phyloP scores from a whole-genome alignment of 2,797 vertebrate species.

The Acridotheres tristis region DNA sequence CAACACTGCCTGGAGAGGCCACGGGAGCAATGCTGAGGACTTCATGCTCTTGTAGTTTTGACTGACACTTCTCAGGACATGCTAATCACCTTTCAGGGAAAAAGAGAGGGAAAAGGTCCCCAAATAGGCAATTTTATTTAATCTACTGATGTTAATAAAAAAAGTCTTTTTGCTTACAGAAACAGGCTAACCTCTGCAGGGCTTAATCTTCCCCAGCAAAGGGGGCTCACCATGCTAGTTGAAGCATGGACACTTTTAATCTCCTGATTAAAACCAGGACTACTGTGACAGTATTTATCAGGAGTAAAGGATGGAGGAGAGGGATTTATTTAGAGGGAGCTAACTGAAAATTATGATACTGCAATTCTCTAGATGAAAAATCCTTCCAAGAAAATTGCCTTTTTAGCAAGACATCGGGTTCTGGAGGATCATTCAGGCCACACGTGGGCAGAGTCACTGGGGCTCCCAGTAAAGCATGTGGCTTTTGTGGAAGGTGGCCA shows the following conservation, averaged over 20 bases:
- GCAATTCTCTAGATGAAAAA: neutral
- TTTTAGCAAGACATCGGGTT: neutral
- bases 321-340: neutral
- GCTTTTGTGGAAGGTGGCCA: neutral
- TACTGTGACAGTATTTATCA: neutral
- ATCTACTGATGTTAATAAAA: neutral
- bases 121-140: conserved; percentile 7
- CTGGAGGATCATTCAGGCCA: neutral
- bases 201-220: neutral
- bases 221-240: neutral
- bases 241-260: conserved; percentile 3
- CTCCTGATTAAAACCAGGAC: conserved; percentile 11
- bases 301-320: neutral
- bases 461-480: neutral
- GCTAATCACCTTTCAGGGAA: neutral
- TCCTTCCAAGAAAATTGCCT: neutral
- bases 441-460: neutral
- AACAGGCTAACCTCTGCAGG: neutral
- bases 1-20: neutral
- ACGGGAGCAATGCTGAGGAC: neutral
- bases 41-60: neutral
- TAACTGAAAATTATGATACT: neutral
- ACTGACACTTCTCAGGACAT: neutral
- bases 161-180: neutral
- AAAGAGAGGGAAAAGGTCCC: neutral